Evolutionary conservation across 2,113 vertebrate species (phyloP).

Genomic region (Tyto alba): DNA sequence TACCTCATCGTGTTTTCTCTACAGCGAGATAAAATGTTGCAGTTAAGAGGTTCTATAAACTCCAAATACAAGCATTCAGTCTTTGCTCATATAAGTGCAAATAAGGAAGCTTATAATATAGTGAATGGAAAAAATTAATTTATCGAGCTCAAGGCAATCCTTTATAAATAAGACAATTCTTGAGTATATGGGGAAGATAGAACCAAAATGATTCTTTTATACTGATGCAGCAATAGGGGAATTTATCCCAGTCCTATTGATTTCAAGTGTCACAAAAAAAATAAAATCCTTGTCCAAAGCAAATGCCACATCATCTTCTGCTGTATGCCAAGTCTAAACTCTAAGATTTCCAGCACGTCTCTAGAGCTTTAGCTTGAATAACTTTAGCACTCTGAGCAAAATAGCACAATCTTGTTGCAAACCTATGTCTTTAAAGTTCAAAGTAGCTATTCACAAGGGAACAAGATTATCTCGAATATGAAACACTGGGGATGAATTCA

Average conservation of each 20-base stretch:
- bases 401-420: neutral
- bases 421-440: neutral
- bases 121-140: neutral
- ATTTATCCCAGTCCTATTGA: neutral
- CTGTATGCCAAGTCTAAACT: neutral
- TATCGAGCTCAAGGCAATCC: neutral
- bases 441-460: neutral
- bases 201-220: neutral
- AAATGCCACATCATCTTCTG: neutral
- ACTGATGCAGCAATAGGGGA: neutral
- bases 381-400: neutral
- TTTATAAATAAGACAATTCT: neutral
- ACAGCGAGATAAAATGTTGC: neutral
- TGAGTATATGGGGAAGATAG: neutral
- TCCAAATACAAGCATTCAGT: neutral
- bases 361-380: neutral
- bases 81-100: neutral
- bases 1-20: neutral
- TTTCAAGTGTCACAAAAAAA: neutral
- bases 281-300: neutral
- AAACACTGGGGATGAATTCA: neutral
- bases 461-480: neutral
- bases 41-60: neutral
- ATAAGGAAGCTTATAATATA: neutral
- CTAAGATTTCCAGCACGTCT: neutral